Conservation (phyloP, 2,113 vertebrate species). For the Cepphus grylle region DNA sequence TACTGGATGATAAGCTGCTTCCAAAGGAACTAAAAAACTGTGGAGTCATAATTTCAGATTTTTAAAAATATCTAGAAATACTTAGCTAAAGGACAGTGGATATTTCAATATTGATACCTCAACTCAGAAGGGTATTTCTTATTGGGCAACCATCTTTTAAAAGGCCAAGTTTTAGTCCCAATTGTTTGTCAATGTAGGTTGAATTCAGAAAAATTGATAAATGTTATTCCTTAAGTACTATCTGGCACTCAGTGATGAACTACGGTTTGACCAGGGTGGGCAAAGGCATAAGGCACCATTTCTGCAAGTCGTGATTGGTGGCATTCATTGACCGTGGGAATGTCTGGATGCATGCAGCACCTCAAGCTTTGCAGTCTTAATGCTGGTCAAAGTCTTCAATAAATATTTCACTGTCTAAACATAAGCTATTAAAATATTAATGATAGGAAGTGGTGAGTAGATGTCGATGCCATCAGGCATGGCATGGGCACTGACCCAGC, state of each 20-base stretch:
- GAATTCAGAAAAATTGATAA: not conserved
- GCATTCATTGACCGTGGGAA: not conserved
- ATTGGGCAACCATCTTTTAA: not conserved
- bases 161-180: not conserved
- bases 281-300: not conserved
- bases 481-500: not conserved
- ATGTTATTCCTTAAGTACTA: not conserved
- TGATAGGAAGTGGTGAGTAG: not conserved
- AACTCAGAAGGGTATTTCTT: not conserved
- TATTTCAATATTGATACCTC: not conserved
- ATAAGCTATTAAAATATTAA: not conserved
- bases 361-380: not conserved
- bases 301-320: not conserved
- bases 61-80: not conserved
- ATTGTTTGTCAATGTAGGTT: not conserved
- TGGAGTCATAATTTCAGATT: not conserved
- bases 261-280: not conserved
- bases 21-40: not conserved
- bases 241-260: not conserved
- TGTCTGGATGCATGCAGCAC: not conserved
- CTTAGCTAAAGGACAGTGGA: not conserved
- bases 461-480: not conserved
- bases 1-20: slow-evolving; percentile 30
- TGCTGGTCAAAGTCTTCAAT: not conserved
- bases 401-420: not conserved